Evolutionary conservation across 2,797 vertebrate genomes (phyloP).

Genomic region (Pseudomugil tenellus): DNA sequence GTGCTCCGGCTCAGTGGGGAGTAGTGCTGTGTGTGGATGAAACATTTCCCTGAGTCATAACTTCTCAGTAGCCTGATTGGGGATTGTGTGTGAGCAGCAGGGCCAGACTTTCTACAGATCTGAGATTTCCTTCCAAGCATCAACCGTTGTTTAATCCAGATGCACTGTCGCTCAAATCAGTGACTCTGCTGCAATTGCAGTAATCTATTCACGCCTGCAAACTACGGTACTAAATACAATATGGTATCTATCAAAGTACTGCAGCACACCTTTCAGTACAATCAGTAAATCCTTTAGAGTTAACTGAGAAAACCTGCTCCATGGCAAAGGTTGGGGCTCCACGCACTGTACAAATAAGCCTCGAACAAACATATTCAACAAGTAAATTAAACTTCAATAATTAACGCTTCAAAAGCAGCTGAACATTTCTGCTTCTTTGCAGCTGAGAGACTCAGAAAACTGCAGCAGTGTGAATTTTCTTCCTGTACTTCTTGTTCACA

Average conservation of each 20-base stretch:
- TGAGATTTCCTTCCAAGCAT: conserved; percentile 40
- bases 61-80: conserved; percentile 45
- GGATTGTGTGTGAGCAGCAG: conserved; percentile 24
- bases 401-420: conserved; percentile 25
- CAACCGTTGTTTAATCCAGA: conserved; percentile 58
- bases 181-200: conserved; percentile 61
- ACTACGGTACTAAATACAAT: no score
- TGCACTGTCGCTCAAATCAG: conserved; percentile 52
- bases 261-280: no score
- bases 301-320: conserved; percentile 24
- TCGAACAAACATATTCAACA: conserved; percentile 19
- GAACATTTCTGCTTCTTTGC: background rate
- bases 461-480: conserved; percentile 26
- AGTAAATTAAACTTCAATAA: conserved; percentile 9
- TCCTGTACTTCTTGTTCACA: conserved; percentile 31
- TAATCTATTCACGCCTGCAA: conserved; percentile 28
- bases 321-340: conserved; percentile 30
- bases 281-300: no score
- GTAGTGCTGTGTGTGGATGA: conserved; percentile 33
- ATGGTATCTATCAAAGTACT: no score
- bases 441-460: conserved; percentile 8
- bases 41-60: conserved; percentile 68
- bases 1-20: conserved; percentile 36
- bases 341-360: conserved; percentile 17
- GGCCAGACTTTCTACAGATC: conserved; percentile 32